These are phyloP conservation scores for Epinotia ramella DNA, from an alignment of 2,888 invertebrate genomes.

Conservation along the genomic window DNA sequence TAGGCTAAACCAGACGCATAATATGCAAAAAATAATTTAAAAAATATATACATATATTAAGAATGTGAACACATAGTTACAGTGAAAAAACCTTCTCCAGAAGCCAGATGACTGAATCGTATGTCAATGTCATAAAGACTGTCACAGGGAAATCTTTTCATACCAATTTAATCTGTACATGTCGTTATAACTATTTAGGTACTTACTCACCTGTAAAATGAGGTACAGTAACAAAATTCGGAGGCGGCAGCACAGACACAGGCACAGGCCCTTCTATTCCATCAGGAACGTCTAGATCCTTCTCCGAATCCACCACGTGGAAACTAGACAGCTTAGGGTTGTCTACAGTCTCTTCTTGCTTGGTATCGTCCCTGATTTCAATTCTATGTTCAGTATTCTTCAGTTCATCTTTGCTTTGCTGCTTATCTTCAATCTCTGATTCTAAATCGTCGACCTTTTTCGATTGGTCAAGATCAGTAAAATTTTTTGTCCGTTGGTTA, in stretches of 20 bases:
- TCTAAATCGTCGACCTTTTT: background rate
- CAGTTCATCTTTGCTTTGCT: slow-evolving; percentile 21
- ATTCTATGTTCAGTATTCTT: slow-evolving; percentile 35
- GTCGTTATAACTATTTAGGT: no score
- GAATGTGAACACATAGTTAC: no score
- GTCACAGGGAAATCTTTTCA: no score
- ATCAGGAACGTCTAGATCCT: slow-evolving; percentile 78
- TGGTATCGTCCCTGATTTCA: slow-evolving; percentile 44
- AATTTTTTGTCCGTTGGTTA: background rate
- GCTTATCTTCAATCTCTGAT: background rate
- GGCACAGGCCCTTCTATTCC: slow-evolving; percentile 79
- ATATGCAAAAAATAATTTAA: no score
- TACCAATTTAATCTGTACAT: no score
- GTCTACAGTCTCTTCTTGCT: slow-evolving; percentile 51
- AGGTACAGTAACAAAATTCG: slow-evolving; percentile 53
- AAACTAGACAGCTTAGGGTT: slow-evolving; percentile 69
- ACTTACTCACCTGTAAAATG: slow-evolving; percentile 41
- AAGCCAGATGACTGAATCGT: no score
- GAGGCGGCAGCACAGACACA: slow-evolving; percentile 69
- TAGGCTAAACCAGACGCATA: no score
- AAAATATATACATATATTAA: no score
- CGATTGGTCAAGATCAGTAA: background rate
- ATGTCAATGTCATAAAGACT: no score
- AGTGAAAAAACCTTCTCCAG: no score
- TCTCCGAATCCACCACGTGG: slow-evolving; percentile 76